Base-by-base conservation (phyloP, 2,888 invertebrate genomes). In the Xanthia togata region DNA sequence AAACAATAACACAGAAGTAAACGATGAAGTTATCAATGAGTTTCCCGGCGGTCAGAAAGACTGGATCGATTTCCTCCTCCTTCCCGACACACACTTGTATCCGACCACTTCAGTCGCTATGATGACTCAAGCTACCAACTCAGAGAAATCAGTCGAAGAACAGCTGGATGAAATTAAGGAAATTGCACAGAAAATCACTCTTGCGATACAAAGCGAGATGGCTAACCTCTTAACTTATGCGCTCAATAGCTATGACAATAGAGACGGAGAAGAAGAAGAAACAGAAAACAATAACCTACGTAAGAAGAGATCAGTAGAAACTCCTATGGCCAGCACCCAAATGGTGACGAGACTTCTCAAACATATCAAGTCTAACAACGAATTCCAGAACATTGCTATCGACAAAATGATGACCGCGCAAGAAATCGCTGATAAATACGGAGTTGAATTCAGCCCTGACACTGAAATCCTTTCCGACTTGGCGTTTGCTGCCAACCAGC, bases 321-420 rank as follows among this genome's bases (percentile, higher is more conserved):
- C 93, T 31, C 95, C 96, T 3, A 92, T 95, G 91, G 96, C 94
- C 50, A 95, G 95, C 85, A 92, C 95, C 3, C 90, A 94, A 50
- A 75, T 96, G 20, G 92, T 96, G 0, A 94, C 93, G 90, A 92
- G 94, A 86, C 81, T 96, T 38, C 86, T 96, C 2, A 94, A 94
- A 74, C 96, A 96, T 78, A 96, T 96, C 2, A 96, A 96, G 82
- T 91, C 92, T 1, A 95, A 93, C 79, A 96, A 96, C 70, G 96
- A 96, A 85, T 94, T 93, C 77, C 96, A 96, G 74, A 96, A 96
- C 78, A 93, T 96, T n/a, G 96, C 96, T 4, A 96, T 96, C 26
- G 96, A 96, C 23, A 96, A 96, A 86, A 95, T 96, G 95, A 96
- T 96, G 96, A 91, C 93, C 4, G 96, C 96, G 64, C 96, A 96